Evolutionary conservation across 2,888 invertebrate genomes (phyloP).

Genomic region (Fragum whitleyi): DNA sequence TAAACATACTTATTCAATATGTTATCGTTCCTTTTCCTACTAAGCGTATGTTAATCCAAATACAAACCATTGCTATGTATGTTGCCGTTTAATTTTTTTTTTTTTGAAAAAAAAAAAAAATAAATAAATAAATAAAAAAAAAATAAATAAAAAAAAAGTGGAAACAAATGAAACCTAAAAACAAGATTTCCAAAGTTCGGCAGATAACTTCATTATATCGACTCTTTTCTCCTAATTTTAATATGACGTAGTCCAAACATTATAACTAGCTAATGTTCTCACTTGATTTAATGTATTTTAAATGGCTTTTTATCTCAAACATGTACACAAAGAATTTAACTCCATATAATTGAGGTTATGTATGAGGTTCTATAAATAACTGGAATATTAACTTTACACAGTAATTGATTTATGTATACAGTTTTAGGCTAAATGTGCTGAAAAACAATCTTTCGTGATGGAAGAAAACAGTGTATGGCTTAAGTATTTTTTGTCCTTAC

Average conservation of each 20-base stretch:
- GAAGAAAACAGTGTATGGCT: no score
- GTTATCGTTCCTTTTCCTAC: no score
- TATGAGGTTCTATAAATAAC: neutral
- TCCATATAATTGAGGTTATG: neutral
- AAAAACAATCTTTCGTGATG: no score
- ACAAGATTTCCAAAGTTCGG: neutral
- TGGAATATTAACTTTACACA: neutral
- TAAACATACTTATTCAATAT: no score
- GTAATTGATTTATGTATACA: neutral
- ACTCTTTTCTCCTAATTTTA: neutral
- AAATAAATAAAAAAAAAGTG: no score
- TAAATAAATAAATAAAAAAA: no score
- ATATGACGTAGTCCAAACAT: neutral
- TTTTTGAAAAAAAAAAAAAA: no score
- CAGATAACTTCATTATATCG: neutral
- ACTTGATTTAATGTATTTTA: slow-evolving; percentile 25
- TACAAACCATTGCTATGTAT: no score
- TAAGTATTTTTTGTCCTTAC: no score
- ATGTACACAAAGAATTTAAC: neutral
- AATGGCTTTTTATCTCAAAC: slow-evolving; percentile 7
- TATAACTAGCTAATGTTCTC: slow-evolving; percentile 14
- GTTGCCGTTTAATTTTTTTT: no score
- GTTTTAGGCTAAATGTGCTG: neutral
- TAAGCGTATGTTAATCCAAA: no score
- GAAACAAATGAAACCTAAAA: no score